Evolutionary conservation across 1,140 invertebrate species (phyloP).

Genomic region (Mylabris phalerata): DNA sequence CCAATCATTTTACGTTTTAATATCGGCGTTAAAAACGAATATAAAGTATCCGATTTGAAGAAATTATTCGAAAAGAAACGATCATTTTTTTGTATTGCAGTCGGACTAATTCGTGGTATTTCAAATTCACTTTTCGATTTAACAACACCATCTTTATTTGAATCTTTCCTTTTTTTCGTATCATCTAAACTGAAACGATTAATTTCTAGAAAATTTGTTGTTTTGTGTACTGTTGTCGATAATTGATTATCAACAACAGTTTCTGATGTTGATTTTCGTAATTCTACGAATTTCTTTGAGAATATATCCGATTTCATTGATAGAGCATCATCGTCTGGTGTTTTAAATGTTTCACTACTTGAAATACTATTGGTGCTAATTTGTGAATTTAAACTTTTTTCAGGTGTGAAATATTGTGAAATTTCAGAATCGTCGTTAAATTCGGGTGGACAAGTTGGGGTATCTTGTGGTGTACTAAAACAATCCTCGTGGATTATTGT

Average conservation of each 20-base stretch:
- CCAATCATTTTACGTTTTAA: constrained; percentile 27
- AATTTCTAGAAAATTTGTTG: background rate
- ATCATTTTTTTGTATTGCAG: constrained; percentile 13
- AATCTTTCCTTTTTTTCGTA: background rate
- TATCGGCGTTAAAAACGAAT: constrained; percentile 36
- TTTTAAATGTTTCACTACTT: constrained; percentile 30
- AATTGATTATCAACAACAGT: background rate
- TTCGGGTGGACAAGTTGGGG: background rate
- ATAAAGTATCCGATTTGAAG: constrained; percentile 32
- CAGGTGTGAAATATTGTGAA: constrained; percentile 17
- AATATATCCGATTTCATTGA: constrained; percentile 23
- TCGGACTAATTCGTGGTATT: constrained; percentile 26
- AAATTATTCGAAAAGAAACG: constrained; percentile 13
- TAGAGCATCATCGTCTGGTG: constrained; percentile 23
- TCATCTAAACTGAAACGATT: constrained; percentile 8
- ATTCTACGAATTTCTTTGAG: constrained; percentile 27
- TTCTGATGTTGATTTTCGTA: constrained; percentile 33
- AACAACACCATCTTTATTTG: constrained; percentile 26
- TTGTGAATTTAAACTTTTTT: constrained; percentile 17
- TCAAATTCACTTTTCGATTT: constrained; percentile 39
- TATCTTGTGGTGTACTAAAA: constrained; percentile 9
- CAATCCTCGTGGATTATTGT: constrained; percentile 6
- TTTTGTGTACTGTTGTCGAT: background rate
- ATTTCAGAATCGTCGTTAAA: constrained; percentile 1
- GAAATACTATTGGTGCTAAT: constrained; percentile 20